A percentile compares a stretch with the other conserved stretches of the same genome.
Evolutionary conservation across 1,140 invertebrate genomes (phyloP).

Genomic region (Eueides isabella): DNA sequence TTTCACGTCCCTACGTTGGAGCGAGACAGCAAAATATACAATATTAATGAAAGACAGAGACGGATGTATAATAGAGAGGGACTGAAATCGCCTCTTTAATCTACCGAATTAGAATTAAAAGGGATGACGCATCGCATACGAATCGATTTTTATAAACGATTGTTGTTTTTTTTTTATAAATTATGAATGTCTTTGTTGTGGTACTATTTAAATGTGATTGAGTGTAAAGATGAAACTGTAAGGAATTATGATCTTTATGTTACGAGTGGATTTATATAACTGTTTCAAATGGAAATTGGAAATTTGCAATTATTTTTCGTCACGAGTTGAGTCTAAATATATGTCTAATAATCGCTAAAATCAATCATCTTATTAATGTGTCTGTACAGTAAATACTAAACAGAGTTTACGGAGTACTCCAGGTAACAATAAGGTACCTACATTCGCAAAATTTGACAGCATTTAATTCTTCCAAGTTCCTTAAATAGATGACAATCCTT

Average conservation of each 20-base stretch:
- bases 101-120: slow-evolving; percentile 37
- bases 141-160: slow-evolving; percentile 38
- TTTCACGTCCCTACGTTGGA: slow-evolving; percentile 12
- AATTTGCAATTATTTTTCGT: too few species aligned
- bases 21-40: slow-evolving; percentile 12
- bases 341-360: too few species aligned
- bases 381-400: neutral
- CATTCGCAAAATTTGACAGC: too few species aligned
- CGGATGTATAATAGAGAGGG: slow-evolving; percentile 2
- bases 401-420: neutral
- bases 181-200: slow-evolving; percentile 39
- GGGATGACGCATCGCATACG: slow-evolving; percentile 40
- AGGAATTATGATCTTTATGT: slow-evolving; percentile 12
- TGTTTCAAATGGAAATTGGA: too few species aligned
- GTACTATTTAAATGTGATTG: slow-evolving; percentile 17
- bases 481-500: too few species aligned
- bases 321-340: too few species aligned
- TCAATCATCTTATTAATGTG: too few species aligned
- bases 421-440: too few species aligned
- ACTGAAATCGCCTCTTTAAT: slow-evolving; percentile 30
- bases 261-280: neutral
- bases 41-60: slow-evolving; percentile 16
- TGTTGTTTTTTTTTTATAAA: slow-evolving; percentile 33
- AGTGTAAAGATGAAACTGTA: neutral
- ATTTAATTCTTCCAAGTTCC: too few species aligned